Conservation (phyloP, 2,797 vertebrate species). For the Benthosema pterotum region DNA sequence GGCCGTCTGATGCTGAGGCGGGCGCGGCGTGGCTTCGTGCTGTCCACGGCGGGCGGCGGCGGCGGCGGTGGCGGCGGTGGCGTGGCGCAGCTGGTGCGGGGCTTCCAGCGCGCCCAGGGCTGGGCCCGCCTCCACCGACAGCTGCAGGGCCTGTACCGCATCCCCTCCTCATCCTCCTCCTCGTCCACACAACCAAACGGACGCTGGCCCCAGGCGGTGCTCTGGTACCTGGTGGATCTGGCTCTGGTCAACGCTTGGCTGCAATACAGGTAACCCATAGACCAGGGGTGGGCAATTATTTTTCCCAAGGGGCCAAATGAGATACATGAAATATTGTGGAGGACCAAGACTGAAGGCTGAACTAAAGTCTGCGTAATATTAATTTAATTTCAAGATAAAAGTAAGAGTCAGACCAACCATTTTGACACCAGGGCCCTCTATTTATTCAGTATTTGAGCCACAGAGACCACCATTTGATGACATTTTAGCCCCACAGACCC, state of each 20-base stretch:
- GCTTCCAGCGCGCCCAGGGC: constrained; percentile 79
- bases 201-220: constrained; percentile 80
- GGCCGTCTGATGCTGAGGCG: constrained; percentile 80
- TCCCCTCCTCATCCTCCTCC: constrained; percentile 39
- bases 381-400: too few relatives aligned
- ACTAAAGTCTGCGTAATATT: too few relatives aligned
- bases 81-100: constrained; percentile 66
- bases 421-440: too few relatives aligned
- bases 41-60: constrained; percentile 75
- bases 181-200: constrained; percentile 26
- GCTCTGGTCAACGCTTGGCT: constrained; percentile 84
- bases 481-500: too few relatives aligned
- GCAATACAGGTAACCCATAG: constrained; percentile 54
- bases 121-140: constrained; percentile 74
- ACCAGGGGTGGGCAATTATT: too few relatives aligned
- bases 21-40: constrained; percentile 80
- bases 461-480: too few relatives aligned
- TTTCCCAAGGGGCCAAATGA: too few relatives aligned
- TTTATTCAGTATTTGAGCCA: too few relatives aligned
- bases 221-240: constrained; percentile 81
- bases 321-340: too few relatives aligned
- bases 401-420: too few relatives aligned
- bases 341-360: too few relatives aligned
- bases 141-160: constrained; percentile 76
- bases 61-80: constrained; percentile 64